Evolutionary conservation across 1,140 invertebrate species (phyloP).

Genomic region (Listronotus oregonensis): DNA sequence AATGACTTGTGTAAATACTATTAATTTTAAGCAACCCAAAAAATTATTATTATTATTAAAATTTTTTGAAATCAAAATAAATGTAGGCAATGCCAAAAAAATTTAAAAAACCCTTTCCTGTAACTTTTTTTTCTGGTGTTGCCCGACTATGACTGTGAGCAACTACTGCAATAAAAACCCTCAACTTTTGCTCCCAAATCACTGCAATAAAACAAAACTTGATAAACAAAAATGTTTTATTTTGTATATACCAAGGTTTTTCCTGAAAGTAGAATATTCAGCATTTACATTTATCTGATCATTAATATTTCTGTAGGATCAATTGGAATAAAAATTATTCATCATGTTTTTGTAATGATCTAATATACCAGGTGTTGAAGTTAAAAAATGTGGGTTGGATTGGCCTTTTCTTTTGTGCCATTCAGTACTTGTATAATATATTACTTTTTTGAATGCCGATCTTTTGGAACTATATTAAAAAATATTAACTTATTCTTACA

Average conservation of each 20-base stretch:
- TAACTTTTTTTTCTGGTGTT: conserved; percentile 69
- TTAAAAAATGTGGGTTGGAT: too few species aligned
- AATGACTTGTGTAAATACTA: too few species aligned
- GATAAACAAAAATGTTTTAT: neutral
- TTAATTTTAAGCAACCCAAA: too few species aligned
- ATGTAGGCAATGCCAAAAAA: too few species aligned
- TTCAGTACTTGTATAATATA: too few species aligned
- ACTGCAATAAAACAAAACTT: conserved; percentile 62
- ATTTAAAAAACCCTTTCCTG: conserved; percentile 55
- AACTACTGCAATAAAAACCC: conserved; percentile 97
- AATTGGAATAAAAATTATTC: conserved; percentile 42
- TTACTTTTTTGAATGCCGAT: too few species aligned
- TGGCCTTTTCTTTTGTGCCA: too few species aligned
- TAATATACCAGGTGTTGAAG: too few species aligned
- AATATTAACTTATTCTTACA: conserved; percentile 69
- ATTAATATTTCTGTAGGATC: conserved; percentile 46
- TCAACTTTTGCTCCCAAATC: conserved; percentile 98
- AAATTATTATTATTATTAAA: too few species aligned
- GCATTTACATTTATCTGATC: conserved; percentile 20
- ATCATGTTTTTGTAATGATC: conserved; percentile 1
- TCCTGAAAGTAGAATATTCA: neutral
- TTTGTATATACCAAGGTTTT: neutral
- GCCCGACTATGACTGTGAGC: conserved; percentile 95
- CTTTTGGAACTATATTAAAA: too few species aligned
- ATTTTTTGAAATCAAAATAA: neutral